phyloP scores from a whole-genome alignment of 2,888 invertebrate species.

The Drosophila meridiana region DNA sequence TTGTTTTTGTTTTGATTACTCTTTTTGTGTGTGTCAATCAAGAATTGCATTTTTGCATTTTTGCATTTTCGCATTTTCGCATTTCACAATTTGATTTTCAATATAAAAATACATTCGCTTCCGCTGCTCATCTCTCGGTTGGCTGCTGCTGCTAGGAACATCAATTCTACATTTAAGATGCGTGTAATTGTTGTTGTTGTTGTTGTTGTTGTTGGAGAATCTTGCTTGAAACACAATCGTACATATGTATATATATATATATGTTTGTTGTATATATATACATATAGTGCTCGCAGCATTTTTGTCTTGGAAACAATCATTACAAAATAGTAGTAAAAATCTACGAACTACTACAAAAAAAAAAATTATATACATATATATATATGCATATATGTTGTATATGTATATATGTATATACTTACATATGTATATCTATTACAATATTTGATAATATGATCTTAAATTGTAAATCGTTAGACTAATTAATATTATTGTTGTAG shows the following conservation, averaged over 20 bases:
- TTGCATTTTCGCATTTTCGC: conserved; percentile 5
- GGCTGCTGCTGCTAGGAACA: conserved; percentile 53
- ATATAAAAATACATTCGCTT: conserved; percentile 46
- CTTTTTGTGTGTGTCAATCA: conserved; percentile 12
- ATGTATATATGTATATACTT: neutral
- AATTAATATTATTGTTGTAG: conserved; percentile 26
- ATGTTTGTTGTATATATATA: neutral
- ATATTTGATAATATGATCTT: conserved; percentile 50
- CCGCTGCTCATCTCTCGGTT: neutral
- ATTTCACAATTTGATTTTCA: conserved; percentile 23
- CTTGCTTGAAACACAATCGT: conserved; percentile 5
- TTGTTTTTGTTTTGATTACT: conserved; percentile 8
- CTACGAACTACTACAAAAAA: conserved; percentile 26
- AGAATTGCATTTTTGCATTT: conserved; percentile 17
- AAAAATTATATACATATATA: conserved; percentile 8
- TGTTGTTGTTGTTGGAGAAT: conserved; percentile 26
- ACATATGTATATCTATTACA: conserved; percentile 15
- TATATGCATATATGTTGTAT: neutral
- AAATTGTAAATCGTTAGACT: conserved; percentile 41
- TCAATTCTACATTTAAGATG: conserved; percentile 35
- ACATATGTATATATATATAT: neutral
- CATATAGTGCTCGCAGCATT: conserved; percentile 13
- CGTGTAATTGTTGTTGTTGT: conserved; percentile 22
- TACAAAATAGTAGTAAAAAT: conserved; percentile 49
- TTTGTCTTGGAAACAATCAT: conserved; percentile 26